Conservation (phyloP, 2,888 invertebrate genomes). For the Lymantria monacha region DNA sequence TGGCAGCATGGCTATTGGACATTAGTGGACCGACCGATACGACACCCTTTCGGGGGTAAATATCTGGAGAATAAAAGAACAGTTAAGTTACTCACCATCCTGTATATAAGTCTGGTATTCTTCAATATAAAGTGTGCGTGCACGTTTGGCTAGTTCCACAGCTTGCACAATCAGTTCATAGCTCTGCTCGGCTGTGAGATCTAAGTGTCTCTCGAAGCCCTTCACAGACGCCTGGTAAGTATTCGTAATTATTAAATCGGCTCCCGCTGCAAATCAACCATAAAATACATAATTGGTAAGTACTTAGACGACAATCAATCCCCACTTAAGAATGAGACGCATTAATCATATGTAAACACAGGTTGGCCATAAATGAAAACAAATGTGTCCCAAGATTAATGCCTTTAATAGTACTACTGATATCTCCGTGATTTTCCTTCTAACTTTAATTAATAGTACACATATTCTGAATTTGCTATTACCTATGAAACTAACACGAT, state of each 20-base stretch:
- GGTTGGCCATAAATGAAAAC: conserved; percentile 47
- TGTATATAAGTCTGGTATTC: conserved; percentile 74
- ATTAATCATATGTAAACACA: conserved; percentile 47
- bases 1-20: too few relatives aligned
- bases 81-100: conserved; percentile 45
- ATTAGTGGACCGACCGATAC: too few relatives aligned
- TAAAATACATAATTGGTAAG: conserved; percentile 21
- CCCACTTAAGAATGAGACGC: conserved; percentile 32
- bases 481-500: conserved; percentile 63
- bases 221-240: conserved; percentile 94
- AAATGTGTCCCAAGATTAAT: conserved; percentile 55
- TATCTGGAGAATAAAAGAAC: too few relatives aligned
- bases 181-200: conserved; percentile 85
- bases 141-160: conserved; percentile 88
- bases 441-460: conserved; percentile 34
- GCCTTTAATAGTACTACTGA: conserved; percentile 14
- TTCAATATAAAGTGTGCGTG: conserved; percentile 84
- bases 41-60: too few relatives aligned
- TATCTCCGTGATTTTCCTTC: not conserved
- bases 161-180: conserved; percentile 87
- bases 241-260: conserved; percentile 93
- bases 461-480: conserved; percentile 45
- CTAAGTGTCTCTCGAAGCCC: conserved; percentile 89
- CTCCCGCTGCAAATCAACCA: conserved; percentile 85
- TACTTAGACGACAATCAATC: conserved; percentile 7